Evolutionary conservation across 2,113 vertebrate genomes (phyloP), one percentile per base, ranked within the genome.

Genomic region (Nothoprocta perdicaria): DNA sequence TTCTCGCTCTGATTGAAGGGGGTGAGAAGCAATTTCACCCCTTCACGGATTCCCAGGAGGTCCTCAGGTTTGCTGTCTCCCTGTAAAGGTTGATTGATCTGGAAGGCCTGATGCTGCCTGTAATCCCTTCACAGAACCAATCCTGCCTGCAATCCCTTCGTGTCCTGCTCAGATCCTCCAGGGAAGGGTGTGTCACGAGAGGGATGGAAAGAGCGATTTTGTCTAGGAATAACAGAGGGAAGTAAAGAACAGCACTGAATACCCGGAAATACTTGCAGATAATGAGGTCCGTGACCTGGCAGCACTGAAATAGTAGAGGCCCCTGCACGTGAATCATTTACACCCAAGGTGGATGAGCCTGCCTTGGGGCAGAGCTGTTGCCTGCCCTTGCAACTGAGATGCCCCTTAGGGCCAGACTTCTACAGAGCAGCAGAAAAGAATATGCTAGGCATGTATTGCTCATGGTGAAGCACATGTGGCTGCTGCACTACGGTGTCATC

Each of bases 201-300:
- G 7, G 43, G 80, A 23, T 0, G 0, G 46, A 23, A 41, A 63
- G 67, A 88, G 86, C 45, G 35, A 38, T 84, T 81, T 79, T 8
- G 2, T 38, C 84, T 73, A 29, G 58, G 38, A 94, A 69, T 76
- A 90, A 89, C 86, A 89, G 86, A 86, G 35, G 65, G 78, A 43
- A 69, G 69, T 24, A 66, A 38, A 82, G 53, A 94, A 45, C 60
- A 77, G 67, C 50, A 38, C 50, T 94, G 93, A 94, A 90, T 77
- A 74, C 75, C 78, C 94, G 95, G 93, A 95, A 95, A 77, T 92
- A 52, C 52, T 84, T 92, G 22, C 79, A 82, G 90, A 90, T 94
- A 89, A 86, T 61, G 46, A 81, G 89, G 84, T 53, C 72, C 60
- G n/a, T 80, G 76, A 85, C 21, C 16, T 1, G 0, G 75, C 1